Evolutionary conservation across 2,888 invertebrate genomes (phyloP), one percentile per base, ranked within the genome.

Genomic region (Halocaridina rubra): DNA sequence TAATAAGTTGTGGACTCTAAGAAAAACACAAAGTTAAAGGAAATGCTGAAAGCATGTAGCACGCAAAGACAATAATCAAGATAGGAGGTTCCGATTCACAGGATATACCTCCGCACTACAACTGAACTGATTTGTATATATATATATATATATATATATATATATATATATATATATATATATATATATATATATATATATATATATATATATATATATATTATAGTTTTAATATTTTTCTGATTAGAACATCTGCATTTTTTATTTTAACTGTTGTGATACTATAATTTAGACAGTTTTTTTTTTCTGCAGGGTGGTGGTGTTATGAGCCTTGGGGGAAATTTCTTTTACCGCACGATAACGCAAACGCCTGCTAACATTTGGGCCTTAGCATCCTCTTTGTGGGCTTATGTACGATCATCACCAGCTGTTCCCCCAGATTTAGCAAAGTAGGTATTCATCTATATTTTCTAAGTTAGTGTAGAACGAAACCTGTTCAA

Each of bases 301-400:
- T 32, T 24, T 29, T 10, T 27, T 19, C 3, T 19, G 24, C 57
- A 86, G 86, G 86, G 86, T 8, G 86, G 81, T 76, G 84, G 80
- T 5, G 61, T 67, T 0, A 75, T 76, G 7, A 84, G 84, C 24
- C 80, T 69, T 24, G 86, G 86, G 16, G 86, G 86, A 22, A 86
- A 81, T 30, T 81, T 86, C 71, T 86, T 86, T 69, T 86, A 84
- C 61, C 79, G 86, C 16, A 86, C 86, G 5, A 27, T 86, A 29
- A 86, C 82, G 7, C 80, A 84, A 39, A 86, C 86, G 13, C 86
- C 86, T 13, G 82, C 78, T 30, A 86, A 86, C 29, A 59, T 86
- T 3, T 80, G 82, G 71, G 79, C 82, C 8, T 64, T 86, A 29
- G 86, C 82, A 29, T 84, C 86, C 16, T 69, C 79, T 1, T 30